Evolutionary conservation across 2,797 vertebrate species (phyloP), one percentile per base, ranked within the genome.

Genomic region (Alexandromys oeconomus): DNA sequence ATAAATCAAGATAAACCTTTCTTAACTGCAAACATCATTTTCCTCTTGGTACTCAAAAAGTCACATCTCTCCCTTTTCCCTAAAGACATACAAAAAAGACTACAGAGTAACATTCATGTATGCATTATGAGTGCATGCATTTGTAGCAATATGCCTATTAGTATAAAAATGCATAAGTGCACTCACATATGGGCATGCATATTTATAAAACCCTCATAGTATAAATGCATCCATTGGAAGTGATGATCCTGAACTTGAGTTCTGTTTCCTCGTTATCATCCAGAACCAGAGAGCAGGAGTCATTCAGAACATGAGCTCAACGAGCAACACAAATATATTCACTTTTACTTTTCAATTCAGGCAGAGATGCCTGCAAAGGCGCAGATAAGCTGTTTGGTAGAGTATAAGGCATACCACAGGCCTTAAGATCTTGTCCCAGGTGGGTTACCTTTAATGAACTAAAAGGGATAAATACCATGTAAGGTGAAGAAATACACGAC

Each of bases 311-410:
- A 97, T 61, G 89, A 96, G 87, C 93, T 98, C 97, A 98, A 98
- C 94, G 97, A 98, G 98, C 98, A 97, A 97, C 95, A 98, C 92
- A 98, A 98, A 98, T 98, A 98, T 98, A 98, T 98, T 98, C 98
- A 98, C 98, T 98, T 98, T 97, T 93, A 97, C 96, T 98, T 98
- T 98, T 98, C 99, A 99, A 99, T 99, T 99, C 98, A 99, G 99
- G 99, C 98, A 96, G 97, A 98, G 96, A 97, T 97, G 98, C 97
- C 98, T 99, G 99, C 97, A 98, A 98, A 99, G 98, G 98, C 94
- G 97, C 98, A 98, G 99, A 99, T 99, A 99, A 99, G 98, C 98
- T 98, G 97, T 98, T 98, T 98, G 98, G 98, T 98, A 98, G 98
- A 98, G 97, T 98, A 98, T 97, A 98, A 98, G 98, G 98, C 98